Percentiles rank a stretch among this genome's conserved stretches.
Conservation (phyloP, 2,113 vertebrate species). For the Globicephala melas region DNA sequence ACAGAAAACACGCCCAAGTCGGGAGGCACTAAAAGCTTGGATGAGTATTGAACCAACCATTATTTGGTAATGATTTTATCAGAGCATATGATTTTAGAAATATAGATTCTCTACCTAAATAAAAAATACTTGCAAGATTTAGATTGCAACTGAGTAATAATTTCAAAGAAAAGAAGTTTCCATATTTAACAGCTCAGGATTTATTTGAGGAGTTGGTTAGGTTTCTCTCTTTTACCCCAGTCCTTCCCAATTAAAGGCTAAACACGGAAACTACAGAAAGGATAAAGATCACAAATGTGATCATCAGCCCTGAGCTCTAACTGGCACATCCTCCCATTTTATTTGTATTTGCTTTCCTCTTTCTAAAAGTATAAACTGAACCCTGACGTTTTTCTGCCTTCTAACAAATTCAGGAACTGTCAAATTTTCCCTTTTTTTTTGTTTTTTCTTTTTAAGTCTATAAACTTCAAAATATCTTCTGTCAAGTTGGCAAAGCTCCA, state of each 20-base stretch:
- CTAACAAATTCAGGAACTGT: conserved; percentile 24
- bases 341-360: conserved; percentile 12
- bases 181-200: not conserved
- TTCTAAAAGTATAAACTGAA: conserved; percentile 34
- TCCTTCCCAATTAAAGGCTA: not conserved
- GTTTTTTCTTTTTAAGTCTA: not conserved
- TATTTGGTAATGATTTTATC: not conserved
- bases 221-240: not conserved
- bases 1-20: not conserved
- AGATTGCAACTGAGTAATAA: not conserved
- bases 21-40: not conserved
- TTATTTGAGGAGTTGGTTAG: not conserved
- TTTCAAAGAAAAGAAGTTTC: not conserved
- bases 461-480: conserved; percentile 48
- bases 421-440: not conserved
- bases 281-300: conserved; percentile 36
- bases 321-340: conserved; percentile 30
- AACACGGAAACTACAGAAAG: conserved; percentile 48
- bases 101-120: not conserved
- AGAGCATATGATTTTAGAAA: not conserved
- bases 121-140: not conserved
- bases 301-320: conserved; percentile 26
- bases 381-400: not conserved
- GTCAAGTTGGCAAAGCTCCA: conserved; percentile 60
- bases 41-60: not conserved